A percentile compares a stretch with the other conserved stretches of the same genome.
phyloP scores from a whole-genome alignment of 2,113 vertebrate species.

The Marmota flaviventris region DNA sequence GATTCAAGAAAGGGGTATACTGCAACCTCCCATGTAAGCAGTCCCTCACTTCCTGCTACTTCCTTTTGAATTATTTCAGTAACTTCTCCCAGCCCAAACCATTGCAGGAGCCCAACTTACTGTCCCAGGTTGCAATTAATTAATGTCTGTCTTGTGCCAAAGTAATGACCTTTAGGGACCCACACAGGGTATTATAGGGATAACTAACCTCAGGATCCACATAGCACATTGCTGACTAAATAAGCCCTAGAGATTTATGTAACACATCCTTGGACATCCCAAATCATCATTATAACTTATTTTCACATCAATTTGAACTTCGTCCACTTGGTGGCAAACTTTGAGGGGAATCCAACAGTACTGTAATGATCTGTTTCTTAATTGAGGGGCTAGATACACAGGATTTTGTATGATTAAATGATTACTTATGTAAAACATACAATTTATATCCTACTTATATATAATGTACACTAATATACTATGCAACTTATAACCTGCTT shows the following conservation, averaged over 20 bases:
- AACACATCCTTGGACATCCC: not conserved
- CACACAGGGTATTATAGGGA: not conserved
- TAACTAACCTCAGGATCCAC: not conserved
- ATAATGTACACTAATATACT: no score
- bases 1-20: not conserved
- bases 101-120: not conserved
- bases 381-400: not conserved
- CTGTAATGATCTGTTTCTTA: not conserved
- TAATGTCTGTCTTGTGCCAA: not conserved
- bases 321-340: not conserved
- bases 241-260: not conserved
- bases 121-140: not conserved
- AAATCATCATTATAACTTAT: not conserved
- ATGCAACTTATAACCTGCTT: not conserved
- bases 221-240: not conserved
- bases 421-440: not conserved
- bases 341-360: not conserved
- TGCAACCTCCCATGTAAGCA: not conserved
- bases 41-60: not conserved
- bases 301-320: not conserved
- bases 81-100: not conserved
- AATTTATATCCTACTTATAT: not conserved
- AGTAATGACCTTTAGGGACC: not conserved
- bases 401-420: conserved; percentile 20
- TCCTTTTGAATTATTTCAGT: not conserved